These are phyloP conservation scores for Miltochrista miniata DNA, from an alignment of 2,888 invertebrate genomes.

Conservation along the genomic window DNA sequence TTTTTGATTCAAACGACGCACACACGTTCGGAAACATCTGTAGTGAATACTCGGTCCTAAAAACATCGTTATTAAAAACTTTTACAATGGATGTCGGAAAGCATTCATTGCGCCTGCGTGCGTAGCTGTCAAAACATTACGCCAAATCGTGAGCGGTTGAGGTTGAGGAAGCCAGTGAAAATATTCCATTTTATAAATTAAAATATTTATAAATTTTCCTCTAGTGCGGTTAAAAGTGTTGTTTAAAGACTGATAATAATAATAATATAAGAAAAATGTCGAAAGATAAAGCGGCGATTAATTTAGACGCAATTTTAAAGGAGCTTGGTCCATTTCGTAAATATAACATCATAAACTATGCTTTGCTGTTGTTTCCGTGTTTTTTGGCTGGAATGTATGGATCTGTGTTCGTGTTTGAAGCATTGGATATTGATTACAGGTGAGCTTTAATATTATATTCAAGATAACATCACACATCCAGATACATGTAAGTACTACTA, in stretches of 20 bases:
- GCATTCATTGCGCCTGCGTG: constrained; percentile 29
- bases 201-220: constrained; percentile 14
- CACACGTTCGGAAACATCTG: constrained; percentile 27
- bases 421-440: constrained; percentile 69
- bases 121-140: constrained; percentile 24
- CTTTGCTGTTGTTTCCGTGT: constrained; percentile 67
- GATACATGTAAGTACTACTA: background rate
- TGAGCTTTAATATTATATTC: constrained; percentile 32
- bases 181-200: constrained; percentile 23
- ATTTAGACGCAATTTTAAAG: constrained; percentile 63
- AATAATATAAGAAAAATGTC: constrained; percentile 48
- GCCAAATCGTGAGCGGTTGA: constrained; percentile 5
- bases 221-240: constrained; percentile 30
- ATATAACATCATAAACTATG: constrained; percentile 72
- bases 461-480: background rate
- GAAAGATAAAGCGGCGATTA: constrained; percentile 42
- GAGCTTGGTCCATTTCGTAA: constrained; percentile 72
- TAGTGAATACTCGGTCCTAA: constrained; percentile 17
- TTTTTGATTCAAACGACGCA: constrained; percentile 36
- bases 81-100: constrained; percentile 9
- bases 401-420: constrained; percentile 73
- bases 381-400: constrained; percentile 76
- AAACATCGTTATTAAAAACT: constrained; percentile 7
- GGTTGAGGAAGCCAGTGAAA: constrained; percentile 7
- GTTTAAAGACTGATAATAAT: constrained; percentile 32